Evolutionary conservation across 2,797 vertebrate species (phyloP).

Genomic region (Trichosurus vulpecula): DNA sequence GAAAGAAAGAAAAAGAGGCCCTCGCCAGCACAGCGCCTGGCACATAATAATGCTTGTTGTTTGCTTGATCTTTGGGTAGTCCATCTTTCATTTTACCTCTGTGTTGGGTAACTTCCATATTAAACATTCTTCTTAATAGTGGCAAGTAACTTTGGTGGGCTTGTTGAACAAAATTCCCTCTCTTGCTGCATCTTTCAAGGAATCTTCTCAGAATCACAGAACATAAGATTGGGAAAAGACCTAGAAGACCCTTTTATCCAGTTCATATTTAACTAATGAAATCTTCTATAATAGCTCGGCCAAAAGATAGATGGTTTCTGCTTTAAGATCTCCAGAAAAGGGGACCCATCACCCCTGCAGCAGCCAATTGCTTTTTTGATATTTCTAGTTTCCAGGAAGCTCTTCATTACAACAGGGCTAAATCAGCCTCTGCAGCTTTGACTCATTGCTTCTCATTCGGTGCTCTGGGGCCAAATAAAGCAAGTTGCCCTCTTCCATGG

Average conservation of each 20-base stretch:
- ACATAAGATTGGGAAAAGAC: not conserved
- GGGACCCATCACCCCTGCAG: not conserved
- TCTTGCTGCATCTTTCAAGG: not conserved
- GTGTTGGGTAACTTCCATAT: not conserved
- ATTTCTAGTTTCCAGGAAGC: not conserved
- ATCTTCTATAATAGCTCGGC: not conserved
- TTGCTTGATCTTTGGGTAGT: not conserved
- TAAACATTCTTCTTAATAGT: not conserved
- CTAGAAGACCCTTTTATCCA: not conserved
- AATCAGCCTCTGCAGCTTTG: not conserved
- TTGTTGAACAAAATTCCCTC: not conserved
- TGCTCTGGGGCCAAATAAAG: not conserved
- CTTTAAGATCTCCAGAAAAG: not conserved
- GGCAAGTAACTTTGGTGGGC: not conserved
- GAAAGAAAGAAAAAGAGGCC: no score
- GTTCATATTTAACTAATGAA: not conserved
- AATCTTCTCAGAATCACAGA: not conserved
- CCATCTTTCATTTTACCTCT: not conserved
- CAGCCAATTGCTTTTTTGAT: not conserved
- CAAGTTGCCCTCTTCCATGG: not conserved
- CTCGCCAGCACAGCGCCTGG: not conserved
- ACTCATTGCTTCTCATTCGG: not conserved
- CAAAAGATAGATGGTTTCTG: not conserved
- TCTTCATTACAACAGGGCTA: not conserved
- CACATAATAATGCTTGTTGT: not conserved